Base-by-base conservation (phyloP, 2,113 vertebrate genomes). In the Etia nguti region DNA sequence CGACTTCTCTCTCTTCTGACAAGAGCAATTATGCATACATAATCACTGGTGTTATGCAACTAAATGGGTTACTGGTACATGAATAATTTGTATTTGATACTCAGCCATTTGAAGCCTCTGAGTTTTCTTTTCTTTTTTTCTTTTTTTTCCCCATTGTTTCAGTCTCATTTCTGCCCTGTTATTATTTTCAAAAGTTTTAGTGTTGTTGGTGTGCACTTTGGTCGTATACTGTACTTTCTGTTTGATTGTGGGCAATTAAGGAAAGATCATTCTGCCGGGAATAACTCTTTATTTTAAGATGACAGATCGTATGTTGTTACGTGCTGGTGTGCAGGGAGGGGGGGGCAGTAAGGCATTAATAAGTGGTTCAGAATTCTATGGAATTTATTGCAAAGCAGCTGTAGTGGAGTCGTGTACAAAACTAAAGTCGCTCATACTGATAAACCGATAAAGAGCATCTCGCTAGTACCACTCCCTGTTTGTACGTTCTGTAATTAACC, bases 51-150 rank as follows among this genome's bases (percentile, higher is more conserved):
- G 93, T 95, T 95, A 95, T 60, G 81, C 92, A 95, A 95, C 94
- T 93, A 96, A 95, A 92, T 95, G 90, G 93, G 94, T 94, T 95
- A 95, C 90, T 94, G 92, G 90, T 92, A 95, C 93, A 95, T 95
- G 92, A 95, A 96, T 95, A 91, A 95, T 95, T 94, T 93, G 90
- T 90, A 86, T 90, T 92, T 90, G 90, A 90, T 91, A 80, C 90
- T 81, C 73, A 91, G 90, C 90, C 86, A 84, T 91, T 79, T 77
- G 73, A 77, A 22, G 59, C 65, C 88, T 88, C 62, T 52, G 50
- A 90, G 79, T 89, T 92, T 91, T 87, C 31, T 43, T 57, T 84
- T 82, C 18, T 36, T 2, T 34, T 12, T 54, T 34, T 29, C 29
- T 29, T 31, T 34, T 38, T 77, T 77, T 87, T 89, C 54, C 38